phyloP scores from a whole-genome alignment of 2,113 vertebrate species.

The Syngnathoides biaculeatus region DNA sequence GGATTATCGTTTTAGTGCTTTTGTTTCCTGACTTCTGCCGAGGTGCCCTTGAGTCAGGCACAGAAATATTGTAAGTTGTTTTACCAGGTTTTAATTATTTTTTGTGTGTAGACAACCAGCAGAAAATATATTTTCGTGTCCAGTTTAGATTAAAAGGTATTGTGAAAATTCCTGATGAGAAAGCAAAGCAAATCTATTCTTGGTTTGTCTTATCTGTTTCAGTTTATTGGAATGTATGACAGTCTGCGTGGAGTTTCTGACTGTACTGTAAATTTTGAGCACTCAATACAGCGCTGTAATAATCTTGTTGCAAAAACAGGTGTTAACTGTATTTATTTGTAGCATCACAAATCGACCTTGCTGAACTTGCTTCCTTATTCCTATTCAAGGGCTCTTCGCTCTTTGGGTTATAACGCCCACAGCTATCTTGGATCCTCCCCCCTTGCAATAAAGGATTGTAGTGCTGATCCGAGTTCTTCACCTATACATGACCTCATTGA shows the following conservation, averaged over 20 bases:
- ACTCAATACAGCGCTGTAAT: constrained; percentile 39
- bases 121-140: not conserved
- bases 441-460: constrained; percentile 41
- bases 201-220: not conserved
- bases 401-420: constrained; percentile 23
- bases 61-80: no score
- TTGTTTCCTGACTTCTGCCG: no score
- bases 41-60: no score
- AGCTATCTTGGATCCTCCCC: constrained; percentile 23
- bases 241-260: constrained; percentile 22
- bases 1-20: no score
- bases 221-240: constrained; percentile 25
- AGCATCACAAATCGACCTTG: constrained; percentile 12
- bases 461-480: constrained; percentile 39
- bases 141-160: not conserved
- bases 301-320: constrained; percentile 11
- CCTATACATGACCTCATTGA: constrained; percentile 48
- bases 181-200: not conserved
- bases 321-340: constrained; percentile 26
- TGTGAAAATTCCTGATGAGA: not conserved
- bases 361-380: constrained; percentile 40
- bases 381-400: constrained; percentile 38
- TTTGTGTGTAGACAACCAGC: not conserved
- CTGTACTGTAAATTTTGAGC: constrained; percentile 39
- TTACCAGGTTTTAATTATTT: not conserved